Percentiles rank a stretch among this genome's conserved stretches.
phyloP scores from a whole-genome alignment of 2,797 vertebrate species.

The Scarus forsteni region DNA sequence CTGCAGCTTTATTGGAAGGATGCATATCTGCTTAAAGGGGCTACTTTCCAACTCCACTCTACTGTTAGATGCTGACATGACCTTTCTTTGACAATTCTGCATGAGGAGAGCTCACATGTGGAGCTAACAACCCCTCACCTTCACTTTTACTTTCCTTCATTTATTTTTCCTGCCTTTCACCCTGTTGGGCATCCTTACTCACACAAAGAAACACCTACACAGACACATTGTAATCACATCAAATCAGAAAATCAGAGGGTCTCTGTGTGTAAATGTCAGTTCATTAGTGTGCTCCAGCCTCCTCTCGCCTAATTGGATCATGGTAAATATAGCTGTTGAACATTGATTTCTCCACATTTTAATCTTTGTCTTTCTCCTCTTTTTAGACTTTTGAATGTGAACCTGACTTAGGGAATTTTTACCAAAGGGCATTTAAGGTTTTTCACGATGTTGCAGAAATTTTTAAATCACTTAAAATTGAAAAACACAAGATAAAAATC shows the following conservation, averaged over 20 bases:
- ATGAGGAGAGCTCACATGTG: background rate
- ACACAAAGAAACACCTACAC: constrained; percentile 9
- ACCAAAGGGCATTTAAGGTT: no score
- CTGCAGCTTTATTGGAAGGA: background rate
- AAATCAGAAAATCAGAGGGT: constrained; percentile 67
- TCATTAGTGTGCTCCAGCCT: constrained; percentile 71
- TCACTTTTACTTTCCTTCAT: background rate
- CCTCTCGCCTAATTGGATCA: constrained; percentile 72
- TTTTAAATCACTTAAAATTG: no score
- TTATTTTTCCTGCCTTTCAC: constrained; percentile 20
- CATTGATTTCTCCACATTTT: constrained; percentile 63
- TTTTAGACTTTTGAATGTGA: constrained; percentile 6
- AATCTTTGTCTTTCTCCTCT: constrained; percentile 23
- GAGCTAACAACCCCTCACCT: background rate
- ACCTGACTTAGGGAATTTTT: background rate
- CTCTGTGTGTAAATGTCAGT: constrained; percentile 77
- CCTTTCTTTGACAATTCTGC: constrained; percentile 14
- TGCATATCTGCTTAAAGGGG: background rate
- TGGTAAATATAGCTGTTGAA: constrained; percentile 70
- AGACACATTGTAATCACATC: constrained; percentile 60
- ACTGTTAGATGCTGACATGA: constrained; percentile 1
- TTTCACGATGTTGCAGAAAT: no score
- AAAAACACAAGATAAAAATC: no score
- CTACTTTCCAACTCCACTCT: no score
- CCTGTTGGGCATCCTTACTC: constrained; percentile 2